phyloP scores from a whole-genome alignment of 2,113 vertebrate species.

The Chaetops frenatus region DNA sequence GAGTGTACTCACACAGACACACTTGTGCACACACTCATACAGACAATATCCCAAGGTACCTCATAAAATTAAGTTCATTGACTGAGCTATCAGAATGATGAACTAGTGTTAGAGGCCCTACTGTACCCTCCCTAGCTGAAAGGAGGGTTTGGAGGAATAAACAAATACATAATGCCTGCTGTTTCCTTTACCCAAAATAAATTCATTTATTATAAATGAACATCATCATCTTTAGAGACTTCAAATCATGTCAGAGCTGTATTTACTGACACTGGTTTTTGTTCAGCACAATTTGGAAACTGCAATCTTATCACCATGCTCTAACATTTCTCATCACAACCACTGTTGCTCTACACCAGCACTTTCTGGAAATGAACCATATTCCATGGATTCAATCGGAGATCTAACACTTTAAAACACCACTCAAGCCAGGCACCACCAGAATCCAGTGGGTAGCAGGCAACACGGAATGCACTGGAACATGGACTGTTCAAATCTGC shows the following conservation, averaged over 20 bases:
- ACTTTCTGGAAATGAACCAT: background rate
- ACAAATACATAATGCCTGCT: background rate
- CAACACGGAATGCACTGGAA: background rate
- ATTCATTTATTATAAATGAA: conserved; percentile 1
- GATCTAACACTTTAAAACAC: background rate
- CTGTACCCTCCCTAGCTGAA: background rate
- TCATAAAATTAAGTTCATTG: background rate
- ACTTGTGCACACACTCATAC: background rate
- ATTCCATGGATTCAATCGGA: background rate
- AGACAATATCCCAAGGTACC: background rate
- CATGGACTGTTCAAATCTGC: background rate
- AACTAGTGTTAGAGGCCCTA: background rate
- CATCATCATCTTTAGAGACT: background rate
- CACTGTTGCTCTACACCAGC: background rate
- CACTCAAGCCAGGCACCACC: background rate
- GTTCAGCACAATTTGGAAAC: background rate
- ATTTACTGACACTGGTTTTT: background rate
- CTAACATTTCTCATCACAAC: background rate
- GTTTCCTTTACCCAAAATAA: background rate
- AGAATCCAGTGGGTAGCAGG: background rate
- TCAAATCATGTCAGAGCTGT: background rate
- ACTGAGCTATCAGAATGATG: background rate
- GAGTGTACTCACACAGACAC: background rate
- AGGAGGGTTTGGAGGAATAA: background rate
- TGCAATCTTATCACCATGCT: background rate